Evolutionary conservation across 2,797 vertebrate species (phyloP).

Genomic region (Sebastiscus tertius): DNA sequence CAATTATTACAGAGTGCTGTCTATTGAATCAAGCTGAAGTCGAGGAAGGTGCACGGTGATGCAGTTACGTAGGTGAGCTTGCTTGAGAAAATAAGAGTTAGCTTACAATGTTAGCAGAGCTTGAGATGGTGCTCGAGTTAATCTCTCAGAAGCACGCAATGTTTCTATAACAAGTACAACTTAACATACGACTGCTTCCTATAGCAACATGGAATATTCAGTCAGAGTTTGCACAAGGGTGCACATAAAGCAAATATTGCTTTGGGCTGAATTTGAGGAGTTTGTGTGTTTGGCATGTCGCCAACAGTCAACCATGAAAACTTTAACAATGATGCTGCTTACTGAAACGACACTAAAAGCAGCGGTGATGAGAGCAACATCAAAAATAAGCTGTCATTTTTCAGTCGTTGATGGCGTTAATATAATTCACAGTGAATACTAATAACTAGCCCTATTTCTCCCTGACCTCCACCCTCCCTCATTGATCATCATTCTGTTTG

Average conservation of each 20-base stretch:
- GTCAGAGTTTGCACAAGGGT: not conserved
- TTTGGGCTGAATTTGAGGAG: not conserved
- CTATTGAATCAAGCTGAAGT: conserved; percentile 47
- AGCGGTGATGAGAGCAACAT: not conserved
- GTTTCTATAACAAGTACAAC: not conserved
- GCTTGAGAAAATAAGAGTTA: not conserved
- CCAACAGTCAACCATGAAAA: conserved; percentile 1
- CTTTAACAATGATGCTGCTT: not conserved
- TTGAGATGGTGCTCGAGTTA: not conserved
- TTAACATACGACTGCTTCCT: not conserved
- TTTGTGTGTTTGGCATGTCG: not conserved
- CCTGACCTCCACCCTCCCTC: not conserved
- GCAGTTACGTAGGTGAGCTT: not conserved
- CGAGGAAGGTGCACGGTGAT: conserved; percentile 37
- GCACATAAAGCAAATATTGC: not conserved
- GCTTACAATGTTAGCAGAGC: not conserved
- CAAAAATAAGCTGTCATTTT: not conserved
- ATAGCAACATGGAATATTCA: not conserved
- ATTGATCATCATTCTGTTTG: conserved; percentile 48
- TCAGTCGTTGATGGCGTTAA: not conserved
- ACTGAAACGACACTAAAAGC: not conserved
- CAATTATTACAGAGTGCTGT: conserved; percentile 59
- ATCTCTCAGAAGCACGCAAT: not conserved
- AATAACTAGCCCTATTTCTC: conserved; percentile 8
- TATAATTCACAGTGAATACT: conserved; percentile 34